These are phyloP conservation scores for Criorhina ranunculi DNA, from an alignment of 2,888 invertebrate genomes.

Conservation along the genomic window DNA sequence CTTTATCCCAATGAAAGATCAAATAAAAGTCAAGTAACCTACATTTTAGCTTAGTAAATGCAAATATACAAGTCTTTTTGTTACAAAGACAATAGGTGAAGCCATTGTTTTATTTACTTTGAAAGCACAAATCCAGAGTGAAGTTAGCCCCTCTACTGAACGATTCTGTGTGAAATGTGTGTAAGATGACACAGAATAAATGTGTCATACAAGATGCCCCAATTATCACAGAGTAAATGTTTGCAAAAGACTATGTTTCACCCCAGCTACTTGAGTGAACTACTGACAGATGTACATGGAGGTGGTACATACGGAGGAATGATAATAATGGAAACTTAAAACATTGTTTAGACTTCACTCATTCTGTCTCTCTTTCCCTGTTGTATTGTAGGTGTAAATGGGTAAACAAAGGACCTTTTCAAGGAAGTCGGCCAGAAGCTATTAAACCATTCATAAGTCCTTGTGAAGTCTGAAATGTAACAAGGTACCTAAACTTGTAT, in stretches of 20 bases:
- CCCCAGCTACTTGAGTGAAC: constrained; percentile 52
- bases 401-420: constrained; percentile 66
- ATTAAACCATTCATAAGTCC: constrained; percentile 68
- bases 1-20: constrained; percentile 36
- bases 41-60: constrained; percentile 57
- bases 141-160: constrained; percentile 47
- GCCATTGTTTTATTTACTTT: constrained; percentile 70
- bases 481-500: constrained; percentile 43
- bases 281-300: constrained; percentile 34
- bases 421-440: constrained; percentile 68
- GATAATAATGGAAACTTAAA: constrained; percentile 54
- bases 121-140: constrained; percentile 60
- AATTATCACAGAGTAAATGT: constrained; percentile 73
- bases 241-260: constrained; percentile 64
- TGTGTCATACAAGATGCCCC: constrained; percentile 73
- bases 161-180: not conserved
- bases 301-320: not conserved
- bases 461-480: constrained; percentile 56
- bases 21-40: constrained; percentile 72
- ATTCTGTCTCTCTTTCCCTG: not conserved
- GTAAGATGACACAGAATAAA: constrained; percentile 57
- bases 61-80: constrained; percentile 56
- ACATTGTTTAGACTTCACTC: constrained; percentile 59
- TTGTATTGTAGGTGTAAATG: constrained; percentile 57
- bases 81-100: constrained; percentile 45